Evolutionary conservation across 2,797 vertebrate genomes (phyloP), one percentile per base, ranked within the genome.

Genomic region (Astyanax mexicanus): DNA sequence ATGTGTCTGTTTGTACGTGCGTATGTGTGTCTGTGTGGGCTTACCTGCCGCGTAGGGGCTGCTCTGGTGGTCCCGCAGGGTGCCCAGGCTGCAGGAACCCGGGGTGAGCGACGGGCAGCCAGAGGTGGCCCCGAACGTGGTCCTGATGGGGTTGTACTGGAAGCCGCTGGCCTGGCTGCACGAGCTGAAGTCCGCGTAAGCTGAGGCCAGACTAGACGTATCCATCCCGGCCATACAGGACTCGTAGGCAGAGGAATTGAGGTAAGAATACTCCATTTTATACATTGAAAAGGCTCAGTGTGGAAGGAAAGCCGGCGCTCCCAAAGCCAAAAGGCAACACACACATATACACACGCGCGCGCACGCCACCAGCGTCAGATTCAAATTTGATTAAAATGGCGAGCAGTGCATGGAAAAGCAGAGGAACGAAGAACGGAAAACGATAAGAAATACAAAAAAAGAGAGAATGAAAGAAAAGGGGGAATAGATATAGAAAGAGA

Each of bases 181-280:
- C 85, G 98, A 99, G 90, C 97, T 99, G 96, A 99, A 99, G 95
- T 99, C 98, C 92, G 98, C 98, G 89, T 99, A 99, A 89, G 98
- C 97, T 93, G 98, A 99, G 88, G 98, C 98, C 95, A 99, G 91
- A 91, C 97, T 99, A 80, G 97, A 96, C 75, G 98, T 99, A 95
- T 99, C 98, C 97, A 99, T 99, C 88, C 98, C 98, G 92, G 97
- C 97, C 98, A 99, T 99, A 95, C 98, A 99, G 86, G 98, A 99
- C 95, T 99, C 98, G 96, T 99, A 99, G 96, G 98, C 97, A 93
- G 98, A 99, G 95, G 98, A 99, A 95, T 99, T 99, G 93, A 99
- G 98, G 97, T 99, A 99, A 96, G 98, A 99, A 96, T 99, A 99
- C 96, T 99, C 98, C 98, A 99, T 99, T 98, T 99, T 99, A 99